Base-by-base conservation (phyloP, 2,113 vertebrate species). In the Collichthys lucidus region DNA sequence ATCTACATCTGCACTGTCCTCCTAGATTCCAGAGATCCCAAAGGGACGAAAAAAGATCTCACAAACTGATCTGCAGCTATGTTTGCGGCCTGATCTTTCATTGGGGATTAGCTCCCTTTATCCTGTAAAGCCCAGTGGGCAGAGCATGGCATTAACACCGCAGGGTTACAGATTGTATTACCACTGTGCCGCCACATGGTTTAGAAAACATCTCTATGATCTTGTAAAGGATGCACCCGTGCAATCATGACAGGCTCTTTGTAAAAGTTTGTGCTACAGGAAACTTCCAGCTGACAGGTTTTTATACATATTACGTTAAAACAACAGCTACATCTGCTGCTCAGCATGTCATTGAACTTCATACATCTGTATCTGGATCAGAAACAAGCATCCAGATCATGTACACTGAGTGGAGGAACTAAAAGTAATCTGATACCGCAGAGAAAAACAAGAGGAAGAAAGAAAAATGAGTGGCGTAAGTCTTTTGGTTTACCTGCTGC, bases 401-500 rank as follows among this genome's bases (percentile, higher is more conserved):
- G 35, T 68, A 77, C 74, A 68, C 50, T 56, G 62, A 77, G 24
- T 42, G 40, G 35, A 68, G 66, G 47, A 79, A 80, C 60, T 44
- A 70, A 80, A 76, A 65, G 86, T 77, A 84, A 90, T 74, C 14
- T 64, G 77, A 88, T 79, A 61, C 35, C 0, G 40, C 53, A 56
- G 16, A 12, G 24, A 12, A 47, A 49, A 79, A 35, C 53, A 29
- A 40, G 20, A 47, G 55, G 73, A 67, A 63, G 24, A 68, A 79
- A 88, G 80, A 91, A 86, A 90, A 88, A 91, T 77, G 84, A 75
- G 53, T 42, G 55, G n/a, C 47, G 47, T 46, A 74, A 78, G 62
- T 84, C 84, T 84, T 83, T 83, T 63, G 77, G 70, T 90, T 92
- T 86, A 92, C 92, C 91, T 92, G 92, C 91, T 92, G 90, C 46